A percentile compares a stretch with the other conserved stretches of the same genome.
Conservation (phyloP, 2,888 invertebrate genomes). For the Tupiocoris notatus region DNA sequence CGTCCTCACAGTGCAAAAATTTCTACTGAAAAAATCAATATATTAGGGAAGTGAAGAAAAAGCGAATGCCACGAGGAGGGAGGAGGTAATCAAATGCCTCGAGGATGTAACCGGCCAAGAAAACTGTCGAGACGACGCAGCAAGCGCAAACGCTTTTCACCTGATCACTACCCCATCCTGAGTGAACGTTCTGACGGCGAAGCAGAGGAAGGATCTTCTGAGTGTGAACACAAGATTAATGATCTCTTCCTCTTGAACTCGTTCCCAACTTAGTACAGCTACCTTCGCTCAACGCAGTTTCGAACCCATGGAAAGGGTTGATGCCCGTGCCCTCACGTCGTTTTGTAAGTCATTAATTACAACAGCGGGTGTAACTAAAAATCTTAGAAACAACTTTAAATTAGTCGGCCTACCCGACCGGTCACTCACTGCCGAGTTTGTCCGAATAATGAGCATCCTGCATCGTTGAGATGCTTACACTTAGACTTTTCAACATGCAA, state of each 20-base stretch:
- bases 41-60: too few species aligned
- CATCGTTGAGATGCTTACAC: neutral
- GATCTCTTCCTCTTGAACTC: neutral
- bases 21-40: too few species aligned
- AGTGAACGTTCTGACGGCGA: neutral
- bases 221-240: constrained; percentile 41
- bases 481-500: neutral
- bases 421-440: neutral
- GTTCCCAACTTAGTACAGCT: constrained; percentile 31
- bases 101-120: too few species aligned
- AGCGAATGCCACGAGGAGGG: too few species aligned
- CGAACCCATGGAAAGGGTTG: constrained; percentile 26
- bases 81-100: too few species aligned
- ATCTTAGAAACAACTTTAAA: constrained; percentile 34
- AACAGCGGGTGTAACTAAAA: constrained; percentile 27
- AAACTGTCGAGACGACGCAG: too few species aligned
- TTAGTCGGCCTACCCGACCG: neutral
- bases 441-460: neutral
- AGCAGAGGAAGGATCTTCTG: constrained; percentile 27
- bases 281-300: constrained; percentile 7
- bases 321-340: constrained; percentile 36
- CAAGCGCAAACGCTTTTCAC: too few species aligned
- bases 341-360: constrained; percentile 42
- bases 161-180: too few species aligned
- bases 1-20: too few species aligned